These are phyloP conservation scores for Danio rerio DNA, from an alignment of 2,113 vertebrate species.

Conservation along the genomic window DNA sequence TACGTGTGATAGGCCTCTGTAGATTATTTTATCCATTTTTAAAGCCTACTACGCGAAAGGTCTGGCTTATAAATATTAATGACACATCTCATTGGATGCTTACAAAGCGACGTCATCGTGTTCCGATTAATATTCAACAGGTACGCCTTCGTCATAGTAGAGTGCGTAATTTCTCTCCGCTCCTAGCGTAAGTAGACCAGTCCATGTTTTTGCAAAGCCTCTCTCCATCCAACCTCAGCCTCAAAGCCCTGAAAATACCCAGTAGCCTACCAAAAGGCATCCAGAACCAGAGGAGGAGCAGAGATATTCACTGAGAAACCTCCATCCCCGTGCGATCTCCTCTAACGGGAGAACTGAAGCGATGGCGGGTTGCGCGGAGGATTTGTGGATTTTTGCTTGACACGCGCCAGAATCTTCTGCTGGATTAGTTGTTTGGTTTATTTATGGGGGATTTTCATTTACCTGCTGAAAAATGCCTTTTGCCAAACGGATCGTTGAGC, in stretches of 20 bases:
- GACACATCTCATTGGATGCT: background rate
- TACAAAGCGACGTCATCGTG: background rate
- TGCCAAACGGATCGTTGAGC: conserved; percentile 93
- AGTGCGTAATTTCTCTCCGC: conserved; percentile 30
- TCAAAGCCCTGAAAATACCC: conserved; percentile 52
- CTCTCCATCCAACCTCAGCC: conserved; percentile 64
- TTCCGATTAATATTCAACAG: background rate
- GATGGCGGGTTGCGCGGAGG: conserved; percentile 79
- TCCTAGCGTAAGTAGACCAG: conserved; percentile 47
- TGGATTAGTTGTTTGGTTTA: conserved; percentile 68
- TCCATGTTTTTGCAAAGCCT: conserved; percentile 65
- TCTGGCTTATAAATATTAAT: background rate
- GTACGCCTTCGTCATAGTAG: background rate
- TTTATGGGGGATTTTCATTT: conserved; percentile 70
- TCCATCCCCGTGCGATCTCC: conserved; percentile 70
- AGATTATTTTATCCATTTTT: no score
- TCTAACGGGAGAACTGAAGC: conserved; percentile 60
- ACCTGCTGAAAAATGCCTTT: conserved; percentile 86
- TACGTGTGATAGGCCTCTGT: background rate
- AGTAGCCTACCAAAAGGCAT: conserved; percentile 66
- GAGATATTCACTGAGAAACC: conserved; percentile 49
- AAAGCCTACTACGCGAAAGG: background rate
- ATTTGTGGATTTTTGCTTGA: conserved; percentile 80
- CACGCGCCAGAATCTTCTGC: conserved; percentile 71
- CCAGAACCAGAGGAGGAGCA: conserved; percentile 72